These are phyloP conservation scores for Papilio polytes DNA, from an alignment of 1,140 invertebrate species.

Conservation along the genomic window DNA sequence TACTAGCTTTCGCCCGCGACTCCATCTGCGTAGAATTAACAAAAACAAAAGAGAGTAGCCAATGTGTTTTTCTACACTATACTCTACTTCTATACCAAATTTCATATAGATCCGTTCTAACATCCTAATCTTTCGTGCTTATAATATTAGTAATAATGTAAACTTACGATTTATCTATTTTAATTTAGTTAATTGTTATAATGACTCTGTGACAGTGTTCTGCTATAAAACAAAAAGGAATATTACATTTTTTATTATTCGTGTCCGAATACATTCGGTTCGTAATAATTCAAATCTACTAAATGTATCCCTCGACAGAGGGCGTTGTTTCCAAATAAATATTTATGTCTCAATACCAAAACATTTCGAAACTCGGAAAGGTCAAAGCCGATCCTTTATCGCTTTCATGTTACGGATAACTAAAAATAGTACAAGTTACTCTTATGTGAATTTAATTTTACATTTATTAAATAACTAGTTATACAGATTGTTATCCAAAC, in stretches of 20 bases:
- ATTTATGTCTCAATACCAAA: not conserved
- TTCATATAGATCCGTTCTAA: too few species aligned
- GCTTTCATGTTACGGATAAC: not conserved
- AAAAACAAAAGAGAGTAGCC: too few species aligned
- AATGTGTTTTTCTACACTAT: too few species aligned
- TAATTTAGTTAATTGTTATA: not conserved
- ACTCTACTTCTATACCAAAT: too few species aligned
- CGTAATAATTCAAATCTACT: not conserved
- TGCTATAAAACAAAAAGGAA: not conserved
- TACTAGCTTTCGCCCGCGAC: too few species aligned
- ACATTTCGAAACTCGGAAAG: not conserved
- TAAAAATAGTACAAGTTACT: not conserved
- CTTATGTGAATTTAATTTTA: not conserved
- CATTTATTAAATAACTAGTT: not conserved
- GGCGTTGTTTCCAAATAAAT: constrained; percentile 1
- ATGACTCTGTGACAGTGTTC: not conserved
- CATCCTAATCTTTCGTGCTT: too few species aligned
- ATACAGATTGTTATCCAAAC: not conserved
- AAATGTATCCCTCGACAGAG: not conserved
- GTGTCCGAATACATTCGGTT: not conserved
- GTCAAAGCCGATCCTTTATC: not conserved
- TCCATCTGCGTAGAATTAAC: too few species aligned
- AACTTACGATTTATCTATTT: not conserved
- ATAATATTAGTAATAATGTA: too few species aligned
- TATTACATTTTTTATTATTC: not conserved